These are phyloP conservation scores for Mesocricetus auratus DNA, from an alignment of 2,113 vertebrate species.

Conservation along the genomic window DNA sequence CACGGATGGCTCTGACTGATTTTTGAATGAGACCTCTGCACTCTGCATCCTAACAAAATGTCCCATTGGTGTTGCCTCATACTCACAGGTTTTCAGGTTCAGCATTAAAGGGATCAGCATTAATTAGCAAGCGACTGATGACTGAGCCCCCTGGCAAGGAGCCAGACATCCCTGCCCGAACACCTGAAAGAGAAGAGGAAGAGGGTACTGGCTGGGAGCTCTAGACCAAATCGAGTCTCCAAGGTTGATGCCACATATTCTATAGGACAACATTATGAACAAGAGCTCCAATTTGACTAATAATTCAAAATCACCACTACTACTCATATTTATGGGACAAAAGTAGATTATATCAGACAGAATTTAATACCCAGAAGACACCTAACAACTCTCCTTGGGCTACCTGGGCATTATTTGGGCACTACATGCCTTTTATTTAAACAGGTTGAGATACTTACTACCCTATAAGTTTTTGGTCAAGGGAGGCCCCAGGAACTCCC, in stretches of 20 bases:
- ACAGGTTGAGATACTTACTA: background rate
- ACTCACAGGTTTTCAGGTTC: constrained; percentile 97
- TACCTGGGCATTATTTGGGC: accelerated
- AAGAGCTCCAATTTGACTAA: background rate
- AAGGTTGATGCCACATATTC: accelerated
- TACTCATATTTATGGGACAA: background rate
- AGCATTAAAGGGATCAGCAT: constrained; percentile 94
- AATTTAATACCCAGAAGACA: background rate
- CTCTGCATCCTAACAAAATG: accelerated
- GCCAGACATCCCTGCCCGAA: constrained; percentile 92
- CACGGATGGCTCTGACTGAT: background rate
- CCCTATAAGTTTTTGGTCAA: background rate
- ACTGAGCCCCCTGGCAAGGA: constrained; percentile 94
- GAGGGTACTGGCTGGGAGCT: background rate
- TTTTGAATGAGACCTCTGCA: background rate
- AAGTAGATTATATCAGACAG: background rate
- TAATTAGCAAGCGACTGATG: constrained; percentile 95
- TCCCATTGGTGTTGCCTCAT: background rate
- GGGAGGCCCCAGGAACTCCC: background rate
- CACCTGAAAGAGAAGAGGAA: constrained; percentile 83
- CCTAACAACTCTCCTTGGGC: background rate
- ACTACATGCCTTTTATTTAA: background rate
- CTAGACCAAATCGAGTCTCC: background rate
- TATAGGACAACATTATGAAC: accelerated
- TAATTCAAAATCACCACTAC: background rate